Evolutionary conservation across 2,797 vertebrate species (phyloP).

Genomic region (Pseudomugil tenellus): DNA sequence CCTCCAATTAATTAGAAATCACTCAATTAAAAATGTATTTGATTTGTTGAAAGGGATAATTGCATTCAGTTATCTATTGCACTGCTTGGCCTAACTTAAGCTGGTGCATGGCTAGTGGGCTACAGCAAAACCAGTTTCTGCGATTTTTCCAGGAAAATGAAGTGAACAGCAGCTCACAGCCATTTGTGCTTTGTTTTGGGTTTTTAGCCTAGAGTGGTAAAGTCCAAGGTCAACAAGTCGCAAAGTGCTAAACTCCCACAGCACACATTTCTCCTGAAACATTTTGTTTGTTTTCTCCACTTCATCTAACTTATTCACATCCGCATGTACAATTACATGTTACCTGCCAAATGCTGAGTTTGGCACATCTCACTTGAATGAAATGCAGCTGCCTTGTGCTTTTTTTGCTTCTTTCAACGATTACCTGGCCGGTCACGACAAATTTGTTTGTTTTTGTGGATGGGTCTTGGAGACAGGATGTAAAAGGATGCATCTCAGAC

Average conservation of each 20-base stretch:
- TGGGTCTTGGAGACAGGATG: background rate
- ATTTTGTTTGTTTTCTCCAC: background rate
- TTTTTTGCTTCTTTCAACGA: background rate
- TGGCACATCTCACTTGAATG: background rate
- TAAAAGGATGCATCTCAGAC: background rate
- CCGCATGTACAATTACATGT: background rate
- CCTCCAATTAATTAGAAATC: conserved; percentile 85
- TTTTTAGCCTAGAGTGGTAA: background rate
- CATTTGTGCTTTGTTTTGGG: background rate
- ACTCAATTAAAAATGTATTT: conserved; percentile 80
- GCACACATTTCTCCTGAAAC: conserved; percentile 1
- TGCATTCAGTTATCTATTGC: conserved; percentile 52
- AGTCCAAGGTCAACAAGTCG: background rate
- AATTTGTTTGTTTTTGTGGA: background rate
- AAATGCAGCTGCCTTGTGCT: background rate
- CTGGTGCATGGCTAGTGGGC: conserved; percentile 3
- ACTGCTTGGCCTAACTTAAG: conserved; percentile 48
- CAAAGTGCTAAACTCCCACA: background rate
- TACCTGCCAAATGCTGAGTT: background rate
- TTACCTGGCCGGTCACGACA: conserved; percentile 1
- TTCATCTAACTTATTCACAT: background rate
- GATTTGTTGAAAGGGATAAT: conserved; percentile 71
- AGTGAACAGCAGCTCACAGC: conserved; percentile 29
- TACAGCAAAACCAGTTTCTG: conserved; percentile 10
- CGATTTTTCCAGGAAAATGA: conserved; percentile 16